Conservation (phyloP, 2,113 vertebrate genomes). For the Dermatemys mawii region DNA sequence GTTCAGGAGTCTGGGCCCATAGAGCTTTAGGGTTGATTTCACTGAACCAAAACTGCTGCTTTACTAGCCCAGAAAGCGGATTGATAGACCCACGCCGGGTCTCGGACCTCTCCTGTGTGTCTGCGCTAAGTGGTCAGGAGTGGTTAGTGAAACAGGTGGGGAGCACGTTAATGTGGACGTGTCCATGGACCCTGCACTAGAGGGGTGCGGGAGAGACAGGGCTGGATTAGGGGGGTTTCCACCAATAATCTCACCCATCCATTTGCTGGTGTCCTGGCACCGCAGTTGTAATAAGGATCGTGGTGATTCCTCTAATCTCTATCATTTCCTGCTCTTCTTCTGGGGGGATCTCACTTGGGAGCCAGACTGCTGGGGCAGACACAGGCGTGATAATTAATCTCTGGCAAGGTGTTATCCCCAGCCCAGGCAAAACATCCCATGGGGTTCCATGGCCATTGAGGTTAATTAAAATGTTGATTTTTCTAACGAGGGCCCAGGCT, state of each 20-base stretch:
- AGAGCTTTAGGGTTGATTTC: no score
- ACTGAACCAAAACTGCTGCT: no score
- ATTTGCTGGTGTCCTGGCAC: no score
- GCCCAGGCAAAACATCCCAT: neutral
- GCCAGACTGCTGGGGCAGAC: neutral
- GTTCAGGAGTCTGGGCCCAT: no score
- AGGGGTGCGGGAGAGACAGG: no score
- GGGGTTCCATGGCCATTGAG: neutral
- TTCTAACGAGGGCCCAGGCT: neutral
- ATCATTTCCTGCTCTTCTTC: neutral
- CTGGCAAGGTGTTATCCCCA: neutral
- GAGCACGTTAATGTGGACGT: no score
- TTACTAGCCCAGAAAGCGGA: no score
- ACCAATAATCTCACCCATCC: neutral
- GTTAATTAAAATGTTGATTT: neutral
- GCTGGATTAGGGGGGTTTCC: neutral
- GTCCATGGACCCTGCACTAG: no score
- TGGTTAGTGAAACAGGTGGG: no score
- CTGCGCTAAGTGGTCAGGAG: no score
- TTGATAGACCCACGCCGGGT: no score
- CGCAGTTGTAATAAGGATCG: neutral
- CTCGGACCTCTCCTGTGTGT: no score
- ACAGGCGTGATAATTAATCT: neutral
- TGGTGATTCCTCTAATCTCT: neutral
- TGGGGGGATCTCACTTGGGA: neutral